These are phyloP conservation scores for Stramonita haemastoma DNA, from an alignment of 2,888 invertebrate species.

Conservation along the genomic window DNA sequence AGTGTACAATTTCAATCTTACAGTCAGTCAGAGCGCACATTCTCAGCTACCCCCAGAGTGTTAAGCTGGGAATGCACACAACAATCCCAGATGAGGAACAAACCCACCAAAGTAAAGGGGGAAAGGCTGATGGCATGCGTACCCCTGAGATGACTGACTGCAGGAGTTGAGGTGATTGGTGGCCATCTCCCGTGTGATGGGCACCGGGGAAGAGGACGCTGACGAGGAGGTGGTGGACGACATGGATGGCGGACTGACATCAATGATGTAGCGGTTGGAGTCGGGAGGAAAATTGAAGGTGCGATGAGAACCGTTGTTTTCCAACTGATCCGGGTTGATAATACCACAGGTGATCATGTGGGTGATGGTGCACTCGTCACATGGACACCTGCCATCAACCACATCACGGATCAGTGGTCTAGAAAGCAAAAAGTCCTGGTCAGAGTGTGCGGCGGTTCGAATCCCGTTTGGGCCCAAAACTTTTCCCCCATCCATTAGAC, in stretches of 20 bases:
- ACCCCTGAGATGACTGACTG: conserved; percentile 27
- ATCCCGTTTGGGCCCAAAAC: no score
- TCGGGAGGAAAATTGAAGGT: conserved; percentile 68
- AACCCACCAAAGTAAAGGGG: no score
- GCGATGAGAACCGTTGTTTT: conserved; percentile 55
- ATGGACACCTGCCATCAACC: conserved; percentile 73
- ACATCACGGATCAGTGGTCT: no score
- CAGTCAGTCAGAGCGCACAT: no score
- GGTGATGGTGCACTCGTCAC: conserved; percentile 78
- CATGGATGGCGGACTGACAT: conserved; percentile 76
- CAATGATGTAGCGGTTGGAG: conserved; percentile 71
- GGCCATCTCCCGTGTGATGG: conserved; percentile 50
- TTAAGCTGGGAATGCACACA: no score
- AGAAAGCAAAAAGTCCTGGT: no score
- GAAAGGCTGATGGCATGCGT: not conserved
- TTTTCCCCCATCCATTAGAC: no score
- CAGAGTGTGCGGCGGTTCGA: no score
- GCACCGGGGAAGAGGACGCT: conserved; percentile 74
- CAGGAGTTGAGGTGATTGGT: conserved; percentile 29
- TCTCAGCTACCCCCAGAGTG: no score
- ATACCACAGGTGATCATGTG: conserved; percentile 78
- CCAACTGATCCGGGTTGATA: conserved; percentile 73
- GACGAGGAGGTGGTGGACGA: conserved; percentile 75
- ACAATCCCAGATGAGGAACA: no score
- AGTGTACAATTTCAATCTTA: no score